Percentiles rank a stretch among this genome's conserved stretches.
phyloP scores from a whole-genome alignment of 2,888 invertebrate species.

The Cheilosia variabilis region DNA sequence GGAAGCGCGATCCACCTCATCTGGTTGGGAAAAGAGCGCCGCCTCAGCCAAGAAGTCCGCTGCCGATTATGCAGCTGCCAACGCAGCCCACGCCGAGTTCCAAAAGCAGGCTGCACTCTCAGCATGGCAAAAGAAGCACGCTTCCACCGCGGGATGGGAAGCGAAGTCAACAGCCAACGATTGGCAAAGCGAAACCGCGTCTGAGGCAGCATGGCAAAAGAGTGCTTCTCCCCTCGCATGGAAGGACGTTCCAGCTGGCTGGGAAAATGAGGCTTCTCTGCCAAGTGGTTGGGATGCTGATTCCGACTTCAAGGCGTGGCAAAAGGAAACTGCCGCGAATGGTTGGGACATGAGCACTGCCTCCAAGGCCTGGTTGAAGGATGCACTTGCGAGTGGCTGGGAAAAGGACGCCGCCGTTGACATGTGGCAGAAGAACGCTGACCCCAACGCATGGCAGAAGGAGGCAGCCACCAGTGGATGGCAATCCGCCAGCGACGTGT shows the following conservation, averaged over 20 bases:
- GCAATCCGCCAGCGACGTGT: constrained; percentile 34
- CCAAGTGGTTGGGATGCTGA: constrained; percentile 43
- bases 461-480: constrained; percentile 16
- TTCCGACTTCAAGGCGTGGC: constrained; percentile 57
- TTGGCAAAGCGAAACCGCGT: constrained; percentile 31
- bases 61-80: constrained; percentile 26
- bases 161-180: constrained; percentile 3
- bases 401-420: constrained; percentile 14
- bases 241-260: constrained; percentile 35
- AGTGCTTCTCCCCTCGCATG: constrained; percentile 17
- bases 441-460: constrained; percentile 36
- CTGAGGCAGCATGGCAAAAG: constrained; percentile 33
- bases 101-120: constrained; percentile 19
- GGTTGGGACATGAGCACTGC: constrained; percentile 40
- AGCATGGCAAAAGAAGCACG: constrained; percentile 32
- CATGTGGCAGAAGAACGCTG: constrained; percentile 18
- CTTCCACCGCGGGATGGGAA: constrained; percentile 10
- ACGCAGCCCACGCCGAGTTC: constrained; percentile 25
- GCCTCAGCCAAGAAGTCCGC: constrained; percentile 9
- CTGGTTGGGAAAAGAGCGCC: constrained; percentile 32
- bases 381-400: constrained; percentile 25
- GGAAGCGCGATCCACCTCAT: constrained; percentile 23
- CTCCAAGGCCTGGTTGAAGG: constrained; percentile 21
- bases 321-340: constrained; percentile 33
- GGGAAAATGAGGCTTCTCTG: constrained; percentile 30